These are phyloP conservation scores for Pristionchus japonicus DNA, from an alignment of 2,888 invertebrate genomes.

Conservation along the genomic window DNA sequence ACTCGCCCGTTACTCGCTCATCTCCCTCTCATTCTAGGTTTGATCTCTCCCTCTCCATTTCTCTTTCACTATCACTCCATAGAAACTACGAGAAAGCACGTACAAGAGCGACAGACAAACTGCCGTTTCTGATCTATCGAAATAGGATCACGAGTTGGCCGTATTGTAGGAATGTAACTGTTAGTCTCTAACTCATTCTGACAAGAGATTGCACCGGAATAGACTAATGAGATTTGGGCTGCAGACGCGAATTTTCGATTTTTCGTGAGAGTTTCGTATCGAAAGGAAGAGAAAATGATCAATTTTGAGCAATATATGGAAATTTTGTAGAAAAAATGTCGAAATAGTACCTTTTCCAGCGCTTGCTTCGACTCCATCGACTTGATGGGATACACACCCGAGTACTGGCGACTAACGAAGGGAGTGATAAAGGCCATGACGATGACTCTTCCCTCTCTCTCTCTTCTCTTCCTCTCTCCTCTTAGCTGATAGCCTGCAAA, in stretches of 20 bases:
- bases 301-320: not conserved
- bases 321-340: not conserved
- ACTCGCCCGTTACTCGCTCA: not conserved
- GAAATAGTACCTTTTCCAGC: not conserved
- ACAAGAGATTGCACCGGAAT: not conserved
- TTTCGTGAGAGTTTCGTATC: not conserved
- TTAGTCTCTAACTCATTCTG: not conserved
- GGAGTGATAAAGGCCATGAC: constrained; percentile 47
- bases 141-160: not conserved
- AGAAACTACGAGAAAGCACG: not conserved
- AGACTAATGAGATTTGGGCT: not conserved
- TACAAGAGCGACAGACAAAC: too few relatives aligned
- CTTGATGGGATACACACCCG: constrained; percentile 29
- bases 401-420: constrained; percentile 40
- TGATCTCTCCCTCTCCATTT: not conserved
- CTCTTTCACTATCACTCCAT: too few relatives aligned
- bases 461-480: not conserved
- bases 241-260: not conserved
- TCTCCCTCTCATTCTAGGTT: not conserved
- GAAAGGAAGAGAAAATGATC: too few relatives aligned
- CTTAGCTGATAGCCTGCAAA: not conserved
- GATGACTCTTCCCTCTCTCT: not conserved
- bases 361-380: not conserved
- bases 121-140: not conserved
- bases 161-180: not conserved